These are phyloP conservation scores for Prosapia bicincta DNA, from an alignment of 2,888 invertebrate genomes.

Conservation along the genomic window DNA sequence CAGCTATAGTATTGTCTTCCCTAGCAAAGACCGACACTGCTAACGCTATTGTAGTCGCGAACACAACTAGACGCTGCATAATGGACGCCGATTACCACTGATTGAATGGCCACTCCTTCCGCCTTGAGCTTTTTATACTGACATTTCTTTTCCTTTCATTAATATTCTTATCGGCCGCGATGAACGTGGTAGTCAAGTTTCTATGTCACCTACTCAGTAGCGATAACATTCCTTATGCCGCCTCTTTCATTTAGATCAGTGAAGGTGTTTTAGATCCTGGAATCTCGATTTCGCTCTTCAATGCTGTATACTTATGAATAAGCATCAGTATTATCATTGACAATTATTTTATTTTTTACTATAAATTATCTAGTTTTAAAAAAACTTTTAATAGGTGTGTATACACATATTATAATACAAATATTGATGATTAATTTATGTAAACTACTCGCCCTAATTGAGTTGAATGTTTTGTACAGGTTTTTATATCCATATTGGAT, in stretches of 20 bases:
- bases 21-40: constrained; percentile 18
- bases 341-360: no score
- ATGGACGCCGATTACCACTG: not conserved
- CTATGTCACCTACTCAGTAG: constrained; percentile 11
- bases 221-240: not conserved
- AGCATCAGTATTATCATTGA: no score
- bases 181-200: not conserved
- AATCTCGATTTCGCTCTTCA: not conserved
- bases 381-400: no score
- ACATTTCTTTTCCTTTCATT: not conserved
- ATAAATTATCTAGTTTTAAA: no score
- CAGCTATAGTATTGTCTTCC: constrained; percentile 20
- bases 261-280: not conserved
- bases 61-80: not conserved
- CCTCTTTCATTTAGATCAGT: not conserved
- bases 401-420: no score
- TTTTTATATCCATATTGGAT: no score
- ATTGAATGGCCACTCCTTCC: constrained; percentile 35
- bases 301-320: no score
- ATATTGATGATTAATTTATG: no score
- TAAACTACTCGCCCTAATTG: no score
- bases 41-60: not conserved
- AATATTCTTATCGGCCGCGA: not conserved
- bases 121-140: constrained; percentile 33
- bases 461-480: no score